Conservation (phyloP, 2,797 vertebrate genomes). For the Cichlasoma orientale region DNA sequence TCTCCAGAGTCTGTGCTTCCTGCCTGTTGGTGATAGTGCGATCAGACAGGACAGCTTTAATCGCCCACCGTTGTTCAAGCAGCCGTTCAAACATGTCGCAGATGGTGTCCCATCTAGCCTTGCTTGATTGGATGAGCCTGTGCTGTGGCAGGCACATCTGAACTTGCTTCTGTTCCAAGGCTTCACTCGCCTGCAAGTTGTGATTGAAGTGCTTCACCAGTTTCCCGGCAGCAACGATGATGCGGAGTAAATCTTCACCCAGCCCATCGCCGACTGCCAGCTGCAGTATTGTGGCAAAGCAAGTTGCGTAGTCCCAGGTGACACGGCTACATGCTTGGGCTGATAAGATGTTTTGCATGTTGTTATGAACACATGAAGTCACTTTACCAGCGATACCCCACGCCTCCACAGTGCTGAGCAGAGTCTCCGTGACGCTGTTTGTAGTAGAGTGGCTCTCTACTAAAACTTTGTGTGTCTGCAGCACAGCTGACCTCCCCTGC, state of each 20-base stretch:
- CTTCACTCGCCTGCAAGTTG: constrained; percentile 45
- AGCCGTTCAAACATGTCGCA: constrained; percentile 69
- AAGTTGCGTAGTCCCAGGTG: constrained; percentile 59
- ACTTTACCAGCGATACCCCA: constrained; percentile 63
- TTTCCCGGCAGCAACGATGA: constrained; percentile 56
- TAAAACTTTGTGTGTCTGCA: constrained; percentile 63
- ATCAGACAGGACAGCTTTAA: constrained; percentile 73
- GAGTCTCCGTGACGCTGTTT: constrained; percentile 33
- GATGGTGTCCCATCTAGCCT: constrained; percentile 66
- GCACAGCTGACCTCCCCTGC: constrained; percentile 66
- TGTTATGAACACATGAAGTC: constrained; percentile 63
- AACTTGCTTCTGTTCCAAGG: constrained; percentile 64
- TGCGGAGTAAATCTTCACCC: constrained; percentile 53
- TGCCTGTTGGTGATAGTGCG: constrained; percentile 58
- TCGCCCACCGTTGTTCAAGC: constrained; percentile 71
- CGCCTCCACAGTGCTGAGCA: constrained; percentile 40
- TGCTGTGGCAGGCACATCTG: constrained; percentile 68
- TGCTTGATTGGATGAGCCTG: constrained; percentile 62
- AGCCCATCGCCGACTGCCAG: constrained; percentile 58
- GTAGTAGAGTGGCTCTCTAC: constrained; percentile 8
- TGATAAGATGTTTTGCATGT: neutral
- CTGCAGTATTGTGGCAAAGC: constrained; percentile 63
- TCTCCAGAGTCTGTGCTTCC: constrained; percentile 64
- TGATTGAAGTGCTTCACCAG: constrained; percentile 64
- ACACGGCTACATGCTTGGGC: neutral